Evolutionary conservation across 2,113 vertebrate species (phyloP).

Genomic region (Stegastes partitus): DNA sequence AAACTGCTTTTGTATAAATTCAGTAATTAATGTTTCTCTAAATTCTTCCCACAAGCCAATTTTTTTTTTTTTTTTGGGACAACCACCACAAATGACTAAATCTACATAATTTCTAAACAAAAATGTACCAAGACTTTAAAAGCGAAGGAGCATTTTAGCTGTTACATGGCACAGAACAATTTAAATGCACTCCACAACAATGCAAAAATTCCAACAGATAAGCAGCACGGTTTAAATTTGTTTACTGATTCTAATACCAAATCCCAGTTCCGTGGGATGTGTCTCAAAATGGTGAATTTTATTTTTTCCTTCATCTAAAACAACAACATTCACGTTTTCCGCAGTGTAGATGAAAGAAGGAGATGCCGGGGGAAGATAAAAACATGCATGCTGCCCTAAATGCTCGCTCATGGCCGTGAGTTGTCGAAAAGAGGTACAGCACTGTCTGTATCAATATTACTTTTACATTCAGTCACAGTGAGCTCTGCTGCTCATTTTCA

Average conservation of each 20-base stretch:
- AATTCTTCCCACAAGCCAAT: neutral
- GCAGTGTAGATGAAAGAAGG: neutral
- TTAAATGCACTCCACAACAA: neutral
- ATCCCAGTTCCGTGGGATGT: neutral
- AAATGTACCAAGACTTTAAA: neutral
- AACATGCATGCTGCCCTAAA: constrained; percentile 11
- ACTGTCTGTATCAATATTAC: neutral
- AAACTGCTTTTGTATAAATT: neutral
- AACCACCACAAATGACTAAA: neutral
- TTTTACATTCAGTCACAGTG: neutral
- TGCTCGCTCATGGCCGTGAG: constrained; percentile 9
- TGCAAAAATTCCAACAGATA: neutral
- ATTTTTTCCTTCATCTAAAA: neutral
- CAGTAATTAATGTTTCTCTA: neutral
- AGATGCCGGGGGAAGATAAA: constrained; percentile 24
- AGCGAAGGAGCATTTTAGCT: neutral
- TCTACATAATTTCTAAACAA: neutral
- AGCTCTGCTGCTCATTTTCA: neutral
- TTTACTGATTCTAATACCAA: neutral
- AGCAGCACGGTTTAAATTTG: neutral
- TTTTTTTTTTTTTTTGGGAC: neutral
- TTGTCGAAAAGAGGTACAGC: constrained; percentile 3
- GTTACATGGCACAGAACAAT: neutral
- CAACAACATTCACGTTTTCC: neutral
- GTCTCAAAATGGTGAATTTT: neutral